Base-by-base conservation (phyloP, 2,797 vertebrate genomes). In the Notolepis coatsorum region DNA sequence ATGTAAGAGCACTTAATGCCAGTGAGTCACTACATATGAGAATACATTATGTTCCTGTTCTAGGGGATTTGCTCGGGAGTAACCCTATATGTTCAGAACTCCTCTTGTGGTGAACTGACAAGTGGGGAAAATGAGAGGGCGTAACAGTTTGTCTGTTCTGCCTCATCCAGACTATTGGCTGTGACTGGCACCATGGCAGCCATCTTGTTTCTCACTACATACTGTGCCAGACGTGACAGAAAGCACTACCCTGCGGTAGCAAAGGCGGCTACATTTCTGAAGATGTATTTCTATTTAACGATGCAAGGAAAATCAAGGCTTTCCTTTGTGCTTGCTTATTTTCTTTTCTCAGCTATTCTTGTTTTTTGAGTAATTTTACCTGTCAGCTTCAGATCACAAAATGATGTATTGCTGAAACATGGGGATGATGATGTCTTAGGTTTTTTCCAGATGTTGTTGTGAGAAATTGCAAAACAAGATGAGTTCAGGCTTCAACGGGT, bases 11-110 rank as follows among this genome's bases (percentile, higher is more conserved):
- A 38, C 69, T 67, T 68, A 65, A 84, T 81, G 79, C 84, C 77
- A 84, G 45, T 79, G 84, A 91, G 81, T 85, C 86, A 87, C 84
- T 79, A 73, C 85, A 89, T 71, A 64, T 77, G 77, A 76, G 67
- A 73, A 72, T 41, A 85, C 79, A 90, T n/a, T 86, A 78, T 81
- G 75, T 85, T 88, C 81, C 81, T 88, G 87, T 86, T 79, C 64
- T 17, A 35, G 13, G 70, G 84, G 88, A 75, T 88, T 90, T 79
- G 82, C 56, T 55, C 30, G 43, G 68, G 59, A 73, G 88, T 90
- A 87, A 93, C 84, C 35, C 71, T 83, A 92, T 82, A 86, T 84
- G 74, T 77, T 79, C 61, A 52, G 71, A 71, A 78, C 41, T 31
- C 76, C 73, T 71, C 62, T 82, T 74, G 69, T 39, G 72, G 53